Evolutionary conservation across 2,797 vertebrate genomes (phyloP), one percentile per base, ranked within the genome.

Genomic region (Poecilia velifera): DNA sequence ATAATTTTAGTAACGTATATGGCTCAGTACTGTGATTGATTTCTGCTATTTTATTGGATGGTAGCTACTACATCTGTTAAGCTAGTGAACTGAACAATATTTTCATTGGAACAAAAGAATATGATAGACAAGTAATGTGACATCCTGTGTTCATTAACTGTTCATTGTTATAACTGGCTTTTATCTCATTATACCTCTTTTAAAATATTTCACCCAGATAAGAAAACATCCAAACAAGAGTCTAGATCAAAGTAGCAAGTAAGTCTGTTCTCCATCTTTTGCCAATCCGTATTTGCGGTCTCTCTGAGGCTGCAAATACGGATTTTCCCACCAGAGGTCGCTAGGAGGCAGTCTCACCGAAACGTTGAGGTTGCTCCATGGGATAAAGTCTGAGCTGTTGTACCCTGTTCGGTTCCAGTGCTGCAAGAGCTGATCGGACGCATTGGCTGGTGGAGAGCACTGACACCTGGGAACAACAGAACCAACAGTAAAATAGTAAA

Each of bases 291-390:
- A 31, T 31, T 31, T 31, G 31, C 31, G 31, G 45, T 28, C 43
- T 72, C 12, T 66, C 5, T 57, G 31, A 59, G 72, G 77, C 46
- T 86, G 84, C 55, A 76, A 76, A 62, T 78, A 49, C 62, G 49
- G 47, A 4, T 10, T 31, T 1, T 51, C 4, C 75, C 80, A 88
- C 49, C 77, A 78, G 86, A 82, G 81, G 84, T 82, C 79, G 55
- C 76, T 68, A 55, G 79, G 82, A 71, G 25, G 46, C 45, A 51
- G 78, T 94, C 97, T 97, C 92, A 99, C 98, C 74, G 96, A 92
- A 90, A 98, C 96, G 34, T 96, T 97, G 79, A 99, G 96, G 82
- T 95, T 97, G 89, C 81, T 92, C 98, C 98, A 99, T 0, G 91
- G 83, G 88, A 98, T 94, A 25, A 93, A 93, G 74, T 94, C 94